Base-by-base conservation (phyloP, 1,140 invertebrate species). In the Monomorium pharaonis region DNA sequence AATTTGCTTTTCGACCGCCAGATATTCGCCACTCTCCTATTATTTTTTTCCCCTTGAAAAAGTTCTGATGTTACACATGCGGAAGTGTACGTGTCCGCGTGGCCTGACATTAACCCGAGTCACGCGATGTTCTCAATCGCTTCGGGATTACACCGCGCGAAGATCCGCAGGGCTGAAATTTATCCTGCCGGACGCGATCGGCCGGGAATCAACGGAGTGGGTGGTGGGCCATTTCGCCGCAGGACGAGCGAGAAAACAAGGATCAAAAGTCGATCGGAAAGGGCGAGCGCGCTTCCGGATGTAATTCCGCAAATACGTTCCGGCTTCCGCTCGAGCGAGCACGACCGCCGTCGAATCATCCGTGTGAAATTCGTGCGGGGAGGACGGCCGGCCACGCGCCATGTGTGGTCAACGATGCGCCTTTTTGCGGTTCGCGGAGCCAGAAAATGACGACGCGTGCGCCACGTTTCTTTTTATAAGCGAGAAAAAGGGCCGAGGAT, bases 221-320 rank as follows among this genome's bases (percentile, higher is more conserved):
- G 10, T 3, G 37, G 37, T 37, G 37, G 37, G 37, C n/a, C 21
- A n/a, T 56, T 4, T 56, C 49, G 21, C 51, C 51, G 70, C 30
- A 54, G 62, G 44, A 56, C 21, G 49, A 70, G 54, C 65, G 49
- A 72, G 49, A 74, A 62, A 72, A 83, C 47, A 63, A 72, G 67
- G 47, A 74, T 62, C 33, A 65, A 86, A 83, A 83, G 56, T 72
- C 58, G 84, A 78, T 81, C 63, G 63, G 24, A 62, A 70, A 75
- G 54, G 58, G 51, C 47, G 51, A 84, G 62, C 84, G 62, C 84
- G 78, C 84, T 86, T 86, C 87, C 88, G 86, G 88, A 89, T 87
- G 89, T 90, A 90, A 90, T 90, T 89, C 84, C 83, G 84, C 80
- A 88, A 90, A 89, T 90, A 87, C 77, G 85, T 90, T 89, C 62